Percentiles rank a stretch among this genome's conserved stretches.
Conservation (phyloP, 2,888 invertebrate species). For the Luffia ferchaultella region DNA sequence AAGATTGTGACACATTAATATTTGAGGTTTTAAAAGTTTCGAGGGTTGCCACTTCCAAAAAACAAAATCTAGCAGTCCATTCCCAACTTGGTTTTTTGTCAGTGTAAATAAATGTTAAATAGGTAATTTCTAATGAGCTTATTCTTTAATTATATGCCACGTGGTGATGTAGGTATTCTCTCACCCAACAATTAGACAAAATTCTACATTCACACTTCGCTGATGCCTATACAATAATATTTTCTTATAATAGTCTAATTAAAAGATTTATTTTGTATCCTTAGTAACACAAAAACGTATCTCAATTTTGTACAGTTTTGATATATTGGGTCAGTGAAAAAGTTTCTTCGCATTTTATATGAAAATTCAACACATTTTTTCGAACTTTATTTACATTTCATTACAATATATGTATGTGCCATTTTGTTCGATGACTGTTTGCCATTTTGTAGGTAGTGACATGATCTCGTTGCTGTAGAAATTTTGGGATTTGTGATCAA, state of each 20-base stretch:
- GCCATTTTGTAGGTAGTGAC: neutral
- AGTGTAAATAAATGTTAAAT: no score
- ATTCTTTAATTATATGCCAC: slow-evolving; percentile 1
- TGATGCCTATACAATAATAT: slow-evolving; percentile 1
- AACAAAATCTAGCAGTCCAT: no score
- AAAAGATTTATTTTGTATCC: neutral
- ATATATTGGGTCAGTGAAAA: neutral
- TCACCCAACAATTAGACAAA: slow-evolving; percentile 17
- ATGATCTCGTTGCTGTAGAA: neutral
- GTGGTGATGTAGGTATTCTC: slow-evolving; percentile 14
- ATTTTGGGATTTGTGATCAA: neutral
- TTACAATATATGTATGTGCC: neutral
- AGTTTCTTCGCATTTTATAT: neutral
- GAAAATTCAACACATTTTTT: neutral
- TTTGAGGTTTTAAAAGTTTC: no score
- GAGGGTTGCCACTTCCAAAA: no score
- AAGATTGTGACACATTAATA: no score
- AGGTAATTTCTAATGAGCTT: no score
- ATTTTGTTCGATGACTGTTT: neutral
- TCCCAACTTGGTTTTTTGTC: no score
- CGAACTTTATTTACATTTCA: neutral
- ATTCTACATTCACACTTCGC: slow-evolving; percentile 10
- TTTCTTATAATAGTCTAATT: neutral
- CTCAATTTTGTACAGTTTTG: neutral
- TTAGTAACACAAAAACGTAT: neutral